Percentiles rank a stretch among this genome's conserved stretches.
Conservation (phyloP, 2,888 invertebrate genomes). For the Mythimna loreyi region DNA sequence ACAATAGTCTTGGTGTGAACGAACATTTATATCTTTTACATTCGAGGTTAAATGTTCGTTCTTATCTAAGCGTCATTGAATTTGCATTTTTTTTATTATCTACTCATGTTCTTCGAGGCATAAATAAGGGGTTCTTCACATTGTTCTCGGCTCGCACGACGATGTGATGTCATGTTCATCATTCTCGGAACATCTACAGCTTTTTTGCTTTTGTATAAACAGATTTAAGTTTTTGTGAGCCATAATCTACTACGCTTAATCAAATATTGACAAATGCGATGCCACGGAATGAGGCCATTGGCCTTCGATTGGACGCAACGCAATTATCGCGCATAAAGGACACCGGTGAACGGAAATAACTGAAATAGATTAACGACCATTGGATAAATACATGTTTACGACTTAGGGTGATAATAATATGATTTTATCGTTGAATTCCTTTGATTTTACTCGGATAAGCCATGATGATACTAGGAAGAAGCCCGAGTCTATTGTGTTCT, state of each 20-base stretch:
- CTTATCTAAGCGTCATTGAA: conserved; percentile 71
- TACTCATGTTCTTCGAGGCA: conserved; percentile 76
- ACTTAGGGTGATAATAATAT: conserved; percentile 13
- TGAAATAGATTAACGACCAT: conserved; percentile 69
- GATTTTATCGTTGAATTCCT: conserved; percentile 34
- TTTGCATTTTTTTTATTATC: conserved; percentile 77
- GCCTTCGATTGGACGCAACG: conserved; percentile 66
- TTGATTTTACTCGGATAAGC: conserved; percentile 62
- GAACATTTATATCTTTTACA: conserved; percentile 1
- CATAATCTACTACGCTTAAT: conserved; percentile 73
- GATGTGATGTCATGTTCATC: conserved; percentile 78
- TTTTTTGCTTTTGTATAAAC: conserved; percentile 69
- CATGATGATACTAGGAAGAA: conserved; percentile 60
- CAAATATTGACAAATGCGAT: conserved; percentile 76
- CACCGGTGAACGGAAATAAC: conserved; percentile 73
- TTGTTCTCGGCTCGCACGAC: conserved; percentile 76
- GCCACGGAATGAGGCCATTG: conserved; percentile 74
- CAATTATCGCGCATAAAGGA: conserved; percentile 70
- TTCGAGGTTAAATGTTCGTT: conserved; percentile 59
- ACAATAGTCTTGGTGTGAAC: background rate
- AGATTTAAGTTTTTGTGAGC: conserved; percentile 66
- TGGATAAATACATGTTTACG: conserved; percentile 40
- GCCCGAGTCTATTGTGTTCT: conserved; percentile 63
- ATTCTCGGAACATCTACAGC: conserved; percentile 73
- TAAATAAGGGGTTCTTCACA: conserved; percentile 75